Conservation (phyloP, 1,140 invertebrate species). For the Bombus breviceps region DNA sequence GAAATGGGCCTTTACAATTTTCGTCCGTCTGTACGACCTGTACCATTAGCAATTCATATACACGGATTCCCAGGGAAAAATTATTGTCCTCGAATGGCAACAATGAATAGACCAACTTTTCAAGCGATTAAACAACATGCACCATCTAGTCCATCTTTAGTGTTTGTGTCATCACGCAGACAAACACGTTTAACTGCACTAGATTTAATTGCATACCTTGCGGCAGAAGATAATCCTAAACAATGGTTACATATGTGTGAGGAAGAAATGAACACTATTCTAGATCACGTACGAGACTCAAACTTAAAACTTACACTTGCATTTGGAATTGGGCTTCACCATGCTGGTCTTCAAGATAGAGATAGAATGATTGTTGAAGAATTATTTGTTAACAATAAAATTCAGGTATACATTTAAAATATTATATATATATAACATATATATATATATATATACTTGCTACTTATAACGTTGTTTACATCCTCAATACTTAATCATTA, state of each 20-base stretch:
- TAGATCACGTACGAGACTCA: constrained; percentile 91
- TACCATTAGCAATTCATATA: constrained; percentile 98
- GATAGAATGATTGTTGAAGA: constrained; percentile 97
- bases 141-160: constrained; percentile 93
- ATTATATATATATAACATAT: not conserved
- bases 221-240: constrained; percentile 95
- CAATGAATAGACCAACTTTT: constrained; percentile 99
- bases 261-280: constrained; percentile 90
- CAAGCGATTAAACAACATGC: constrained; percentile 97
- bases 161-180: constrained; percentile 98
- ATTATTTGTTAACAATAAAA: constrained; percentile 98
- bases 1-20: constrained; percentile 98
- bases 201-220: constrained; percentile 97
- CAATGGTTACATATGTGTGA: constrained; percentile 97
- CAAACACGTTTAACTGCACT: constrained; percentile 98
- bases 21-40: constrained; percentile 97
- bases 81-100: constrained; percentile 99
- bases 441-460: not conserved
- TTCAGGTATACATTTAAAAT: constrained; percentile 88
- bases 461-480: not conserved
- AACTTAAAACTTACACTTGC: constrained; percentile 97
- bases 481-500: constrained; percentile 42
- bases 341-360: constrained; percentile 96
- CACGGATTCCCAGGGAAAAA: constrained; percentile 97
- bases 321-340: constrained; percentile 99